Conservation (phyloP, 1,140 invertebrate genomes). For the Ceratitis capitata region DNA sequence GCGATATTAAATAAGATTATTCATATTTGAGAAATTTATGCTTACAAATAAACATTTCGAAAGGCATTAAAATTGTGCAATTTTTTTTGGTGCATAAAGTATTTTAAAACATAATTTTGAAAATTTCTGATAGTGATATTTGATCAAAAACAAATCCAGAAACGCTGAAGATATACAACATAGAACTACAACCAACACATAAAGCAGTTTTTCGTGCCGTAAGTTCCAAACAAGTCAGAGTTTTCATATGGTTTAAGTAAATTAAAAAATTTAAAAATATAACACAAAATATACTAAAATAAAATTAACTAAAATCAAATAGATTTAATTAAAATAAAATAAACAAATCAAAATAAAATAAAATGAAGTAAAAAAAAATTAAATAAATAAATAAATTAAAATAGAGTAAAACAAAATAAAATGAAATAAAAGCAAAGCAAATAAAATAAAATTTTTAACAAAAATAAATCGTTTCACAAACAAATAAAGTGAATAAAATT, state of each 20-base stretch:
- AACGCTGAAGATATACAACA: neutral
- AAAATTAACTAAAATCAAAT: neutral
- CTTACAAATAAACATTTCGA: neutral
- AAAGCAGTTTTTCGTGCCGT: conserved; percentile 13
- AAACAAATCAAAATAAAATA: no score
- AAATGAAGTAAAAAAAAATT: no score
- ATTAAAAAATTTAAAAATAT: no score
- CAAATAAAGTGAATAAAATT: no score
- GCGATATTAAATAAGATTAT: neutral
- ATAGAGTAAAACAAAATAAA: no score
- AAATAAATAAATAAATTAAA: no score
- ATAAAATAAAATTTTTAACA: no score
- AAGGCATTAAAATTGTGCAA: neutral
- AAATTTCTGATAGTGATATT: neutral
- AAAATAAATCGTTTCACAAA: no score
- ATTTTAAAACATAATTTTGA: neutral
- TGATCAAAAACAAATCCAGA: neutral
- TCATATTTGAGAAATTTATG: neutral
- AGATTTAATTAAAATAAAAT: no score
- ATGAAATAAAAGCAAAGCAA: no score
- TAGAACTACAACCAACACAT: neutral
- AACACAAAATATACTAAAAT: neutral
- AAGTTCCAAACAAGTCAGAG: neutral
- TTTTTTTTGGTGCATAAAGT: neutral
- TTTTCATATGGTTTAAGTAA: no score